These are phyloP conservation scores for Caenorhabditis panamensis DNA, from an alignment of 2,888 invertebrate genomes.

Conservation along the genomic window DNA sequence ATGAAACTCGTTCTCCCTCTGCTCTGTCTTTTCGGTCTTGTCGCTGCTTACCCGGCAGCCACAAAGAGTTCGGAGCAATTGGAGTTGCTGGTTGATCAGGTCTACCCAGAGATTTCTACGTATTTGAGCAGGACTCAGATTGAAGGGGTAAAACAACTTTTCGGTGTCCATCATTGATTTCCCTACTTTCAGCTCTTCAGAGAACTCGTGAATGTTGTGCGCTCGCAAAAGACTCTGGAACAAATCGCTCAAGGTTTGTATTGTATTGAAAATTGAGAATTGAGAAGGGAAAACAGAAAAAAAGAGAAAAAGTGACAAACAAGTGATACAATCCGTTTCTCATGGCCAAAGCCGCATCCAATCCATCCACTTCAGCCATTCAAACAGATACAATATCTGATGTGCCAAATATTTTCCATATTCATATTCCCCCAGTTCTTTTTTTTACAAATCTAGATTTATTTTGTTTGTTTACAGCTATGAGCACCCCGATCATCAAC, in stretches of 20 bases:
- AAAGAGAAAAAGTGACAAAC: slow-evolving; percentile 1
- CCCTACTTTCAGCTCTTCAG: slow-evolving; percentile 35
- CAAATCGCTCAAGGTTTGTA: slow-evolving; percentile 38
- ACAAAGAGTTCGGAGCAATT: slow-evolving; percentile 41
- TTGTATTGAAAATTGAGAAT: too few species aligned
- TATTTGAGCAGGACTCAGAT: slow-evolving; percentile 41
- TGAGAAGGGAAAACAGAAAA: too few species aligned
- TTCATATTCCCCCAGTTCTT: too few species aligned
- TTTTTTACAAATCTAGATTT: not conserved
- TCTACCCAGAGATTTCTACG: slow-evolving; percentile 55
- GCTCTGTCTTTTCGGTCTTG: slow-evolving; percentile 1
- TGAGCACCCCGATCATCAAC: slow-evolving; percentile 36
- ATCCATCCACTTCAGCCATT: not conserved
- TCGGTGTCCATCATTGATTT: not conserved
- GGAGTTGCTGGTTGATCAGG: slow-evolving; percentile 44
- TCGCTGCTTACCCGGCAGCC: slow-evolving; percentile 17
- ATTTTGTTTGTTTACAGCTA: slow-evolving; percentile 23
- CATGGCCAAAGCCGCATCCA: not conserved
- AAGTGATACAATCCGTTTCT: slow-evolving; percentile 4
- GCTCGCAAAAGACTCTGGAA: slow-evolving; percentile 26
- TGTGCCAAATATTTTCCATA: not conserved
- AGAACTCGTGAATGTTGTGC: slow-evolving; percentile 26
- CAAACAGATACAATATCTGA: not conserved
- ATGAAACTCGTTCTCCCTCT: slow-evolving; percentile 26
- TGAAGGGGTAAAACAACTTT: slow-evolving; percentile 1